Evolutionary conservation across 2,888 invertebrate species (phyloP).

Genomic region (Leptinotarsa haldemani): DNA sequence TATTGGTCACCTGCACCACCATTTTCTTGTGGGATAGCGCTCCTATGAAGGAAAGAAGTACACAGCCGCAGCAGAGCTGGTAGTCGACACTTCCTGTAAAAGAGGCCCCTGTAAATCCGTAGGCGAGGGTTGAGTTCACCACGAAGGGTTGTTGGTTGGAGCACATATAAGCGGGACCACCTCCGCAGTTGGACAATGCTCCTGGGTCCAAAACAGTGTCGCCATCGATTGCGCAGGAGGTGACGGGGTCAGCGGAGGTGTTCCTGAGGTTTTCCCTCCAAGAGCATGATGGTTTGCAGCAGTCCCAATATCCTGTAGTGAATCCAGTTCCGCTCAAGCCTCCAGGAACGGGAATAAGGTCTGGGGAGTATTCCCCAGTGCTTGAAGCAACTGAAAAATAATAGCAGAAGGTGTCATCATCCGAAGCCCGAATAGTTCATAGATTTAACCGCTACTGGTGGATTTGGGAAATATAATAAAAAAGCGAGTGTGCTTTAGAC

Average conservation of each 20-base stretch:
- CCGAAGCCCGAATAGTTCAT: too few species aligned
- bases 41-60: constrained; percentile 28
- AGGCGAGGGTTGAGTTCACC: constrained; percentile 44
- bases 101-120: constrained; percentile 47
- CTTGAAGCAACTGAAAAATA: background rate
- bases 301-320: constrained; percentile 40
- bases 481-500: too few species aligned
- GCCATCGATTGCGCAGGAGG: constrained; percentile 11
- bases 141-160: constrained; percentile 46
- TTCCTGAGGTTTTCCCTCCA: constrained; percentile 29
- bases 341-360: background rate
- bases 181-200: constrained; percentile 23
- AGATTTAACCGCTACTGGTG: too few species aligned
- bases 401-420: background rate
- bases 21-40: constrained; percentile 10
- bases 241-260: background rate
- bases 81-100: constrained; percentile 25
- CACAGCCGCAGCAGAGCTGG: constrained; percentile 30
- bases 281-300: constrained; percentile 38
- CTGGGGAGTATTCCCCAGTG: background rate
- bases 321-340: constrained; percentile 32
- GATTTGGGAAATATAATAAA: too few species aligned
- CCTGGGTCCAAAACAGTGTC: background rate
- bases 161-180: constrained; percentile 46
- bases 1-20: constrained; percentile 30